These are phyloP conservation scores for Tupaia chinensis DNA, from an alignment of 2,113 vertebrate species.

Conservation along the genomic window DNA sequence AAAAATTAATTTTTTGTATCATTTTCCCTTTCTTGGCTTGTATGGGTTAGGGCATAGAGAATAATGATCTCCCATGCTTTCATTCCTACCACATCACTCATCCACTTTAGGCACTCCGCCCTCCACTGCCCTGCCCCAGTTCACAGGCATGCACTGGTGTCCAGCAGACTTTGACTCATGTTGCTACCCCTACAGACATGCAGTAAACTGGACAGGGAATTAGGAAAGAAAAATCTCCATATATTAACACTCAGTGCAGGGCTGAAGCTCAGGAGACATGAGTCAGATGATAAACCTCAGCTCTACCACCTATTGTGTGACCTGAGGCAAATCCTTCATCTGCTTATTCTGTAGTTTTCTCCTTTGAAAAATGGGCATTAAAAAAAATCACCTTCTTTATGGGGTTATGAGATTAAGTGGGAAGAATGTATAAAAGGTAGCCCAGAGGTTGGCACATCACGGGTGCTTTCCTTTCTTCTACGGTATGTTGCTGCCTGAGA, in stretches of 20 bases:
- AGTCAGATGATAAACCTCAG: neutral
- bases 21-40: neutral
- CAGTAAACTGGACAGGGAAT: neutral
- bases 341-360: neutral
- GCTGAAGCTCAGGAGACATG: neutral
- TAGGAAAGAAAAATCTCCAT: neutral
- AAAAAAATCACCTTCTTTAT: neutral
- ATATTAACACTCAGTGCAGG: neutral
- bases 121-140: neutral
- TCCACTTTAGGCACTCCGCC: neutral
- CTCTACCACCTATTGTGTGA: neutral
- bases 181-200: neutral
- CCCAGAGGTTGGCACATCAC: neutral
- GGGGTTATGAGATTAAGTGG: neutral
- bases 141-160: neutral
- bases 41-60: neutral
- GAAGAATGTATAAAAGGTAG: neutral
- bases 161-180: neutral
- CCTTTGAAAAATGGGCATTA: neutral
- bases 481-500: neutral
- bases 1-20: conserved; percentile 60
- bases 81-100: neutral
- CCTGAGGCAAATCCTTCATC: neutral
- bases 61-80: neutral
- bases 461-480: neutral